Base-by-base conservation (phyloP, 2,113 vertebrate genomes). In the Larimichthys crocea region DNA sequence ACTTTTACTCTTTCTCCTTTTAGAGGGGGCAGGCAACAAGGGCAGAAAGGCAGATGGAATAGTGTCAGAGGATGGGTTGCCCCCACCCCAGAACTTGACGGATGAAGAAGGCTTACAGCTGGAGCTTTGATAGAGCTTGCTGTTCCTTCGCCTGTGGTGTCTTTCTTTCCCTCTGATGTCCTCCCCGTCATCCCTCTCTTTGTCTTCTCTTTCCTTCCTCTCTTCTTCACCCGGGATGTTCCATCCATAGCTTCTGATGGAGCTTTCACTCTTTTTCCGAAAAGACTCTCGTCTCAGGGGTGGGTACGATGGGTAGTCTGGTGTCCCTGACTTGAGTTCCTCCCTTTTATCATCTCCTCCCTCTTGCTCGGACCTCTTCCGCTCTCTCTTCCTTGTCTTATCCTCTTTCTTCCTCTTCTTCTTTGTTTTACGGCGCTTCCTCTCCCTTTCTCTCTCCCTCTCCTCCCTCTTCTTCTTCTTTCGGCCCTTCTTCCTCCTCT, bases 381-480 rank as follows among this genome's bases (percentile, higher is more conserved):
- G 71, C 15, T 94, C 93, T 67, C 90, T 91, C 78, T 91, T 94
- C 35, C 67, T 90, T 0, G 42, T 46, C 83, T 93, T 95, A 6
- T 94, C 92, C 0, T 94, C 93, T 87, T 94, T 95, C 84, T 95
- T 95, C 74, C 84, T 92, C 76, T 95, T 95, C 85, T 95, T 96
- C 68, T 95, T 95, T 19, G 90, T 86, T 85, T 95, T 95, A 66
- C 92, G 95, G 2, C 93, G 87, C 74, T 95, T 96, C 56, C 94
- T 87, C 63, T 95, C 94, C 76, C 94, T 74, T 62, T 95, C 94
- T 46, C 94, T 70, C 31, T 94, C 94, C 19, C 92, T 90, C 15
- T 95, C 94, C 63, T 94, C 94, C 70, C 92, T 90, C 82, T 95
- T 95, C 76, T 95, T 95, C 77, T 95, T 95, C 83, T 95, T 95